Conservation (phyloP, 2,797 vertebrate genomes). For the Hippopotamyrus pictus region DNA sequence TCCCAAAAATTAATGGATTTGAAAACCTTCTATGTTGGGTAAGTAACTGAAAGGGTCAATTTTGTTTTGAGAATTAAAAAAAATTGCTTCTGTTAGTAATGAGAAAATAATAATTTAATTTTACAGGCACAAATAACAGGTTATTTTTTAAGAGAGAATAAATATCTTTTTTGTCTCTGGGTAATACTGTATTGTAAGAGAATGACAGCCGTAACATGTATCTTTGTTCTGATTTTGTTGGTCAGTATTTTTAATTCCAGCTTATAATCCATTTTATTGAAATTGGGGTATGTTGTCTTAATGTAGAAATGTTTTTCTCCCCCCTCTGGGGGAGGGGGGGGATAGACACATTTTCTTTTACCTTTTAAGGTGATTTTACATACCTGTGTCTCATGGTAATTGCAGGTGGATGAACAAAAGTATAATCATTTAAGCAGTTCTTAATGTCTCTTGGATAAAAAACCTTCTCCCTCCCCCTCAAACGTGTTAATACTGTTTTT, state of each 20-base stretch:
- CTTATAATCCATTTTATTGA: background rate
- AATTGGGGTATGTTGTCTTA: background rate
- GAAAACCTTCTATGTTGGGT: slow-evolving; percentile 30
- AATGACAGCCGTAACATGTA: background rate
- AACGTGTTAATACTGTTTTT: background rate
- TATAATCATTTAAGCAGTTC: background rate
- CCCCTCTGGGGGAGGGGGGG: background rate
- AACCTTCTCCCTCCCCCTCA: background rate
- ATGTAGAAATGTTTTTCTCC: background rate
- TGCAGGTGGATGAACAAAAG: background rate
- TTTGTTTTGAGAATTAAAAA: background rate
- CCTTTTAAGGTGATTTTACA: slow-evolving; percentile 11
- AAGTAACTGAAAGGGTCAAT: slow-evolving; percentile 32
- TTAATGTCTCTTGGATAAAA: background rate
- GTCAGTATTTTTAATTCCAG: background rate
- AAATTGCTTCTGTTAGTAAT: background rate
- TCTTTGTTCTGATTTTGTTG: background rate
- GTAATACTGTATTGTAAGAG: background rate
- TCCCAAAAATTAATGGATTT: slow-evolving; percentile 39
- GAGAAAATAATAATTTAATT: background rate
- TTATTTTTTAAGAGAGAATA: background rate
- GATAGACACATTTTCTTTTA: background rate
- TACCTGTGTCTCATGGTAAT: background rate
- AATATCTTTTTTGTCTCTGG: background rate
- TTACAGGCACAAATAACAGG: background rate